These are phyloP conservation scores for Rhinichthys klamathensis DNA, from an alignment of 2,113 vertebrate species.

Conservation along the genomic window DNA sequence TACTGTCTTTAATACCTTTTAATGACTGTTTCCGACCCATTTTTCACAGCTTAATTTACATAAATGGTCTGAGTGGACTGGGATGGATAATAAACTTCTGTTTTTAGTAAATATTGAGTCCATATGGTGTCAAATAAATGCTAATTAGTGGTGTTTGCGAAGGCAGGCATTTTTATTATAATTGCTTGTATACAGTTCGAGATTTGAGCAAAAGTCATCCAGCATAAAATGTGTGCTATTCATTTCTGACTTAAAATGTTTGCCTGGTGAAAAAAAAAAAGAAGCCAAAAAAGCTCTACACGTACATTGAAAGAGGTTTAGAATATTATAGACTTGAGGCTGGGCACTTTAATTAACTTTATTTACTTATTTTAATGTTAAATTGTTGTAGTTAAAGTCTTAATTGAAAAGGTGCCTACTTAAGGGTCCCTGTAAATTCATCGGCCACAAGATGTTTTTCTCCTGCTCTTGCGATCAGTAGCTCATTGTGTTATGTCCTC, in stretches of 20 bases:
- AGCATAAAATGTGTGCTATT: not conserved
- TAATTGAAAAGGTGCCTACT: conserved; percentile 14
- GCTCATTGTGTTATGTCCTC: conserved; percentile 25
- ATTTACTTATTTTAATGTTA: not conserved
- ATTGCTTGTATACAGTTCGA: not conserved
- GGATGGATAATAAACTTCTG: not conserved
- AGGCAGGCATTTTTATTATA: not conserved
- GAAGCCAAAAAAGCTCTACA: not conserved
- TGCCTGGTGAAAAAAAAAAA: not conserved
- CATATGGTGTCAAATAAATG: not conserved
- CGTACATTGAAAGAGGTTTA: not conserved
- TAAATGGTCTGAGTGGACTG: not conserved
- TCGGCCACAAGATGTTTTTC: conserved; percentile 7
- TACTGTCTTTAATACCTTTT: conserved; percentile 30
- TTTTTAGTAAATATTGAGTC: conserved; percentile 4
- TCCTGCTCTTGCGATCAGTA: not conserved
- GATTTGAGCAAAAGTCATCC: not conserved
- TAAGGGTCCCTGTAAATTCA: not conserved
- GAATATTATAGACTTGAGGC: not conserved
- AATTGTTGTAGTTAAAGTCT: not conserved
- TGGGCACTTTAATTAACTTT: not conserved
- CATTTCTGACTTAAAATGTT: not conserved
- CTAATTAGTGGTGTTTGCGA: not conserved
- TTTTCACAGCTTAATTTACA: not conserved
- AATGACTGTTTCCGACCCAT: conserved; percentile 16